These are phyloP conservation scores for Axis porcinus DNA, from an alignment of 2,113 vertebrate genomes.

Conservation along the genomic window DNA sequence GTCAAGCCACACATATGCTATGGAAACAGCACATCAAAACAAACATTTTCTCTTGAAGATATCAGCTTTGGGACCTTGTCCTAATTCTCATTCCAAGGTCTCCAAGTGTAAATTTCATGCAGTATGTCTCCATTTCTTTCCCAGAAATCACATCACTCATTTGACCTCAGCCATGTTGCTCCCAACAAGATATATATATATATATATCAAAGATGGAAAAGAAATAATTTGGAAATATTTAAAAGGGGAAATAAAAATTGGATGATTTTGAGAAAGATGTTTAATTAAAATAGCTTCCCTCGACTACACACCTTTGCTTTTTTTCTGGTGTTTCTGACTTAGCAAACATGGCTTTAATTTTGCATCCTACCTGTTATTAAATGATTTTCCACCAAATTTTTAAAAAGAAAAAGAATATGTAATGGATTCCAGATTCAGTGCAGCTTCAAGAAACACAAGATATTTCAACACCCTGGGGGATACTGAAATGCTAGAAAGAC, in stretches of 20 bases:
- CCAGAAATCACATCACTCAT: conserved; percentile 47
- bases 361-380: conserved; percentile 58
- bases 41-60: neutral
- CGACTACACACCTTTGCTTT: neutral
- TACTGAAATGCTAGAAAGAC: conserved; percentile 74
- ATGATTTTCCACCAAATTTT: conserved; percentile 34
- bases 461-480: conserved; percentile 69
- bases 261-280: neutral
- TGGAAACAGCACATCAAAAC: conserved; percentile 11
- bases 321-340: conserved; percentile 34
- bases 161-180: neutral
- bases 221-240: neutral
- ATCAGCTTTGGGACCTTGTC: conserved; percentile 11
- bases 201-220: neutral
- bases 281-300: neutral
- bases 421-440: conserved; percentile 76
- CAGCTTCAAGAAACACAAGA: conserved; percentile 74
- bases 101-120: neutral
- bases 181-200: neutral
- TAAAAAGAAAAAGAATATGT: conserved; percentile 14
- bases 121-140: conserved; percentile 41
- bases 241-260: neutral
- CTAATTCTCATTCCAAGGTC: neutral
- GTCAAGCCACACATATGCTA: neutral
- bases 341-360: conserved; percentile 53